phyloP scores from a whole-genome alignment of 2,888 invertebrate genomes.

The Eupithecia exiguata region DNA sequence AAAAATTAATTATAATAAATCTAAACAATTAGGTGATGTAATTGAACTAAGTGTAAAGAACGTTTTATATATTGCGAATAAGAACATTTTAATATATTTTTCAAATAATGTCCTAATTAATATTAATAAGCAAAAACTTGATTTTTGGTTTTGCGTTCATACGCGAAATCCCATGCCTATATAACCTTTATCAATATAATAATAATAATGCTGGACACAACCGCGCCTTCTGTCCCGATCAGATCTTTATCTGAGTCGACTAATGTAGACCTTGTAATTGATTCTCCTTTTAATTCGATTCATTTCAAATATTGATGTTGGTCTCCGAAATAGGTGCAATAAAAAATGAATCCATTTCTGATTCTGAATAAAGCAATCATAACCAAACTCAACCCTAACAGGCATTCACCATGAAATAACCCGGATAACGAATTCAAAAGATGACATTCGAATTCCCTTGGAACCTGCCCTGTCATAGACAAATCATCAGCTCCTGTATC shows the following conservation, averaged over 20 bases:
- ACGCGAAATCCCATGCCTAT: too few relatives aligned
- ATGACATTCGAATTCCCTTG: constrained; percentile 74
- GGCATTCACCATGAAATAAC: constrained; percentile 73
- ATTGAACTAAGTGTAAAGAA: too few relatives aligned
- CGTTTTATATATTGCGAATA: too few relatives aligned
- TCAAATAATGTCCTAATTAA: too few relatives aligned
- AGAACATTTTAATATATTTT: too few relatives aligned
- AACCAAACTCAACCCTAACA: constrained; percentile 35
- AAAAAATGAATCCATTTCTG: constrained; percentile 15
- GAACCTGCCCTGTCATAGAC: constrained; percentile 73
- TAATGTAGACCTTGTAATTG: constrained; percentile 21
- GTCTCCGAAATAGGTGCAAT: background rate
- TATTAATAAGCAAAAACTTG: too few relatives aligned
- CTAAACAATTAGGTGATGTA: too few relatives aligned
- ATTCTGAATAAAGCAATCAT: constrained; percentile 26
- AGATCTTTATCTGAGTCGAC: constrained; percentile 14
- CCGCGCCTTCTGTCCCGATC: background rate
- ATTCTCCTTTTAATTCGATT: constrained; percentile 12
- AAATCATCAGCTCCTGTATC: constrained; percentile 67
- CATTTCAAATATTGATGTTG: constrained; percentile 30
- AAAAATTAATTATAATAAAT: too few relatives aligned
- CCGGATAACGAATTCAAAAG: constrained; percentile 64
- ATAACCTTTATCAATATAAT: too few relatives aligned
- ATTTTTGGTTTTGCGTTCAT: too few relatives aligned
- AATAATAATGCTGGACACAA: too few relatives aligned